phyloP scores from a whole-genome alignment of 2,113 vertebrate genomes.

The Stercorarius parasiticus region DNA sequence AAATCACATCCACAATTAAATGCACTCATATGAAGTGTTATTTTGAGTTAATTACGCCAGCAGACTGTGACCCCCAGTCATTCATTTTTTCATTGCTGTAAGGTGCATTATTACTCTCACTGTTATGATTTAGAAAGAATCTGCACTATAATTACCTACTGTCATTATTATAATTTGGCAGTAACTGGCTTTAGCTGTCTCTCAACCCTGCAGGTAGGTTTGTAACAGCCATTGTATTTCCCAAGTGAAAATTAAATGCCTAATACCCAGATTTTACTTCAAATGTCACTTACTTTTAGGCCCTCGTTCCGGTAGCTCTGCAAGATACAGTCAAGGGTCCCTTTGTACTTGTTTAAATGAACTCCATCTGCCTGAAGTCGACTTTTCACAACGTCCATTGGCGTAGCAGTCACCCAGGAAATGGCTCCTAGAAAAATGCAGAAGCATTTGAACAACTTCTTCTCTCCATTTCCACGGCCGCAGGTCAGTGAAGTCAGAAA shows the following conservation, averaged over 20 bases:
- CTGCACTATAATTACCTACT: neutral
- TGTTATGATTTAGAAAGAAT: neutral
- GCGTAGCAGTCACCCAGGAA: slow-evolving; percentile 93
- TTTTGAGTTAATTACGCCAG: neutral
- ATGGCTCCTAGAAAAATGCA: slow-evolving; percentile 83
- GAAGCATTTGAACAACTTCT: neutral
- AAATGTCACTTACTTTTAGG: slow-evolving; percentile 80
- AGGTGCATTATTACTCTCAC: neutral
- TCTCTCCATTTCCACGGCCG: neutral
- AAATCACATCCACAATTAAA: neutral
- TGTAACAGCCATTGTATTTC: neutral
- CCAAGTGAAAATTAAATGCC: neutral
- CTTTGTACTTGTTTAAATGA: slow-evolving; percentile 86
- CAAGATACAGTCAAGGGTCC: slow-evolving; percentile 86
- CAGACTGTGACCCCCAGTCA: neutral
- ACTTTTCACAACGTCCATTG: slow-evolving; percentile 94
- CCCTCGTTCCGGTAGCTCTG: slow-evolving; percentile 91
- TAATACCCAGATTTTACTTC: neutral
- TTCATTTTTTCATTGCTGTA: neutral
- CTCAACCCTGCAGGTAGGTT: neutral
- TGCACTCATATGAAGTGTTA: neutral
- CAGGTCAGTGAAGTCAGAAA: neutral
- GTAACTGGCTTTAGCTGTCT: neutral
- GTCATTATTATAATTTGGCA: neutral
- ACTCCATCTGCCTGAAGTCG: slow-evolving; percentile 93